Conservation (phyloP, 2,888 invertebrate genomes). For the Dryomyza anilis region DNA sequence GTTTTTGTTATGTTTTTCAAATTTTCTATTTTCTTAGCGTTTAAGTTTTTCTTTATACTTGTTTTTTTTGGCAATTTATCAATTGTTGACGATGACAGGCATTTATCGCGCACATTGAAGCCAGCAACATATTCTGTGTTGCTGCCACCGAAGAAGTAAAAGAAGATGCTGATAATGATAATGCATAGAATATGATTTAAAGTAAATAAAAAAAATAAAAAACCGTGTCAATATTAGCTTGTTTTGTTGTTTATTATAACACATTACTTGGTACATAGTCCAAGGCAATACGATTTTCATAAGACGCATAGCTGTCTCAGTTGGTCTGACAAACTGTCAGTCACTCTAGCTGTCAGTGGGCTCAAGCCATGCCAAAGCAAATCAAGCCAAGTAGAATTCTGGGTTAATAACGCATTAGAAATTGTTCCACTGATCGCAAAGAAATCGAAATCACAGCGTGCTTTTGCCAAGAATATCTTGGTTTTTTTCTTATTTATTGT, state of each 20-base stretch:
- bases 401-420: conserved; percentile 8
- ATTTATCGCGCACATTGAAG: background rate
- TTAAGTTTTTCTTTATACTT: background rate
- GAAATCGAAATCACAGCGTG: too few species aligned
- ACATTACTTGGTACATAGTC: too few species aligned
- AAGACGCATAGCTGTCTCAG: too few species aligned
- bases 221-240: too few species aligned
- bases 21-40: background rate
- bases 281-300: too few species aligned
- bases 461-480: too few species aligned
- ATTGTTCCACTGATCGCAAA: background rate
- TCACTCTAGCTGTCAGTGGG: background rate
- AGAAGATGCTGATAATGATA: background rate
- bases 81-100: conserved; percentile 13
- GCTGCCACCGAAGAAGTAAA: background rate
- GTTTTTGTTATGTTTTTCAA: background rate
- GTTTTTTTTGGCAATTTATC: conserved; percentile 7
- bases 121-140: background rate
- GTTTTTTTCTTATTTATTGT: too few species aligned
- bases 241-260: too few species aligned
- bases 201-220: too few species aligned
- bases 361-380: background rate
- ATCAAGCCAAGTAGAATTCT: background rate
- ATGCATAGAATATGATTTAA: too few species aligned
- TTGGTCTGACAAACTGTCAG: too few species aligned